These are phyloP conservation scores for Morpho achilles DNA, from an alignment of 2,888 invertebrate genomes.

Conservation along the genomic window DNA sequence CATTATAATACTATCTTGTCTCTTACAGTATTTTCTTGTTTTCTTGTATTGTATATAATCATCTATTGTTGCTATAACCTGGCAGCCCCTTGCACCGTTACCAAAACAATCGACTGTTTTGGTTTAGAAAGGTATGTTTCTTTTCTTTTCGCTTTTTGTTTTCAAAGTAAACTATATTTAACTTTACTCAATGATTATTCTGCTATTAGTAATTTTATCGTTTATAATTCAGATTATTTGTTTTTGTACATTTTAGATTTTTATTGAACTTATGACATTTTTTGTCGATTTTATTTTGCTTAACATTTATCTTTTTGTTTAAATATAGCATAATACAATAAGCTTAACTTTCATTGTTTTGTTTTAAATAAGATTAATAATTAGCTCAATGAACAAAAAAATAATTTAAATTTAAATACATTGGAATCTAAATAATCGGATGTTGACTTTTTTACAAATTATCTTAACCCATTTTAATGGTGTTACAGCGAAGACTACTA, in stretches of 20 bases:
- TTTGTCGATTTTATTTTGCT: no score
- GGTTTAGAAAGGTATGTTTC: constrained; percentile 18
- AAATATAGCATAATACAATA: no score
- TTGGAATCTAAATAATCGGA: no score
- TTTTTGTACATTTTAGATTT: no score
- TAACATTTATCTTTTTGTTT: no score
- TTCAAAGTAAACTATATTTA: neutral
- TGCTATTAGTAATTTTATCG: neutral
- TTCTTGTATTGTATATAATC: constrained; percentile 36
- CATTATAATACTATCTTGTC: constrained; percentile 51
- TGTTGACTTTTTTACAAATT: neutral
- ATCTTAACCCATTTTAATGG: constrained; percentile 14
- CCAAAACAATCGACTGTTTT: constrained; percentile 23
- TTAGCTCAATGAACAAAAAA: no score
- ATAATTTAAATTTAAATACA: no score
- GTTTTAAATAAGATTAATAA: no score
- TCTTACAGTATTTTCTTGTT: constrained; percentile 41
- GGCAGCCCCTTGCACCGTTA: constrained; percentile 32
- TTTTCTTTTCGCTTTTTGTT: constrained; percentile 2
- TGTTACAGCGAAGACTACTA: constrained; percentile 92
- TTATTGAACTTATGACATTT: no score
- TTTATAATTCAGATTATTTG: neutral
- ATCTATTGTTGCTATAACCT: constrained; percentile 36
- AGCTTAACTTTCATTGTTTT: no score
- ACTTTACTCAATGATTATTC: neutral